Base-by-base conservation (phyloP, 1,140 invertebrate genomes). In the Phthorimaea operculella region DNA sequence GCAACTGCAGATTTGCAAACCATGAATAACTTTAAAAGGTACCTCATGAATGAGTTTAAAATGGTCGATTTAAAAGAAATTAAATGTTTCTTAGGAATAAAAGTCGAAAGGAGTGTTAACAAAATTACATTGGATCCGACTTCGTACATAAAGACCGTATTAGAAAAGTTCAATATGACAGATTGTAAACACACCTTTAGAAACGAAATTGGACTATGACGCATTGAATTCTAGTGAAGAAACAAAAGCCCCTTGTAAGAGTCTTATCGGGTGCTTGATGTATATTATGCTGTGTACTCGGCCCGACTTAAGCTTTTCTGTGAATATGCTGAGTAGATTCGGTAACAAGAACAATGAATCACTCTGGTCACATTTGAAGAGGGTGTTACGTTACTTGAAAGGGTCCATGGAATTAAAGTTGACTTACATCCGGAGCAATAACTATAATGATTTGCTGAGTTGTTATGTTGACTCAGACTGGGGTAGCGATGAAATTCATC, bases 221-320 rank as follows among this genome's bases (percentile, higher is more conserved):
- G 33, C 33, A 11, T 34, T 62, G 52, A 65, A 76, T 33, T 60
- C 58, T 21, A 55, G 66, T 21, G 51, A 65, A 21, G 51, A 54
- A 51, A 68, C 51, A 56, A 56, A 69, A 10, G 64, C 60, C 33
- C 64, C 64, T 42, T 73, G 66, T 58, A 48, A 62, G 39, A 70
- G 66, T 52, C 52, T 74, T 33, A 68, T 75, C 28, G 73, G 73
- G 1, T 70, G 63, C 53, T 57, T 76, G 55, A 68, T 79, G 67
- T 76, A 72, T 50, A 49, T 66, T n/a, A 72, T 72, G 70, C 34
- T 77, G 16, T 75, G 75, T 49, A 73, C 74, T 54, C 56, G 72
- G 8, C 69, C 72, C 3, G 72, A 76, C 45, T 59, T 79, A 49
- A 64, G 72, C 60, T 56, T 55, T 21, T 52, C 56, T 47, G 57